Conservation (phyloP, 2,888 invertebrate genomes). For the Zonitis immaculata region DNA sequence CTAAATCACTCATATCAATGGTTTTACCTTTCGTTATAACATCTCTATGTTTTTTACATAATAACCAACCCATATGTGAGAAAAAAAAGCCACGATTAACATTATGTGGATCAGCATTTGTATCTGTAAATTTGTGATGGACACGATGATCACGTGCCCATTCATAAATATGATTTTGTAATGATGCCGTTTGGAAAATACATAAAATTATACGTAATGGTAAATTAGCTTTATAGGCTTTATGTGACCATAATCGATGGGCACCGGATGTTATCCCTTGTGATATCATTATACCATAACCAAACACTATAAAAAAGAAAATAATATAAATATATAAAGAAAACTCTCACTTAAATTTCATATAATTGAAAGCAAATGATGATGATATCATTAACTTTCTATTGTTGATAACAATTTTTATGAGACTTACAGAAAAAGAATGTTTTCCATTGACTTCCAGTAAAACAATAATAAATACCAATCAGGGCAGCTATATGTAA, state of each 20-base stretch:
- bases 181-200: constrained; percentile 82
- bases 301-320: neutral
- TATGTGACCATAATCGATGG: constrained; percentile 94
- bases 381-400: no score
- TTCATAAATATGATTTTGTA: constrained; percentile 68
- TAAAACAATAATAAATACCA: constrained; percentile 67
- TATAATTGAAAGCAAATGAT: no score
- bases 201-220: constrained; percentile 77
- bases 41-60: constrained; percentile 86
- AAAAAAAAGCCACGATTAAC: constrained; percentile 93
- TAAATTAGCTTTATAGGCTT: constrained; percentile 91
- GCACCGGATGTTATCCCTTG: constrained; percentile 93
- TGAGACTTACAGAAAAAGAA: constrained; percentile 63
- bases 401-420: neutral
- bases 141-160: constrained; percentile 80
- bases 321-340: neutral
- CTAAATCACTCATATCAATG: constrained; percentile 80
- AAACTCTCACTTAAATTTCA: neutral
- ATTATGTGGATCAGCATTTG: constrained; percentile 91
- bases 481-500: constrained; percentile 73
- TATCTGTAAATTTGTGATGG: constrained; percentile 91
- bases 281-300: neutral
- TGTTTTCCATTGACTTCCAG: constrained; percentile 71
- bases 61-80: constrained; percentile 91
- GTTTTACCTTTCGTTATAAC: constrained; percentile 81